Percentiles rank a stretch among this genome's conserved stretches.
phyloP scores from a whole-genome alignment of 2,797 vertebrate species.

The Microctenopoma steveboyesi region DNA sequence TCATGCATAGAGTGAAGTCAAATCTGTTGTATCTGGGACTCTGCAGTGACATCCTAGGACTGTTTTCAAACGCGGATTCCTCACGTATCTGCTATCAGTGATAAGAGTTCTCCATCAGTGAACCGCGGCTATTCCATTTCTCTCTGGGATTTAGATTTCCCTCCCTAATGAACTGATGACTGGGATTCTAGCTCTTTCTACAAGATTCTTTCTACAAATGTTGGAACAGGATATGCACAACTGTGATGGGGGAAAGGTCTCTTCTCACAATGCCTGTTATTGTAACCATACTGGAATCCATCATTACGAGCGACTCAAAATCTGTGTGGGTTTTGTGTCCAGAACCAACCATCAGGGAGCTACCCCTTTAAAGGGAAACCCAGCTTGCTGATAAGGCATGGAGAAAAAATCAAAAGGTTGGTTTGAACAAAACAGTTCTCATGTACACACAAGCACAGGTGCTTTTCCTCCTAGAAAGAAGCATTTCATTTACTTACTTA shows the following conservation, averaged over 20 bases:
- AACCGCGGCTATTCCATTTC: constrained; percentile 57
- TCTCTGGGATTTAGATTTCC: constrained; percentile 67
- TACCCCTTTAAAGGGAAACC: constrained; percentile 57
- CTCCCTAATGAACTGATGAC: constrained; percentile 61
- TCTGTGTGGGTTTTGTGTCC: constrained; percentile 70
- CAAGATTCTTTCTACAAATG: constrained; percentile 56
- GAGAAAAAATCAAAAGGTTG: constrained; percentile 55
- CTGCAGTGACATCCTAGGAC: constrained; percentile 33
- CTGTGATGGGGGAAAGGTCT: constrained; percentile 40
- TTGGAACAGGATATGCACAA: constrained; percentile 75
- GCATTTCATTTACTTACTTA: constrained; percentile 45
- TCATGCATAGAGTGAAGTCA: constrained; percentile 29
- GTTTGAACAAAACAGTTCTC: constrained; percentile 37
- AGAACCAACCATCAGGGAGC: constrained; percentile 76
- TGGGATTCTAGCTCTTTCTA: constrained; percentile 44
- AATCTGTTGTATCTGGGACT: constrained; percentile 18
- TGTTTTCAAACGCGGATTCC: constrained; percentile 49
- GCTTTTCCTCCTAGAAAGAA: constrained; percentile 37
- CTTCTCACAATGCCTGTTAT: constrained; percentile 75
- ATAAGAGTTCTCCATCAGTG: constrained; percentile 41
- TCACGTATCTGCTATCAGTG: constrained; percentile 43
- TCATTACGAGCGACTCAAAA: constrained; percentile 61
- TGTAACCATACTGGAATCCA: constrained; percentile 71
- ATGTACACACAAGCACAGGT: constrained; percentile 43
- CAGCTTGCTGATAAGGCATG: constrained; percentile 75